Evolutionary conservation across 1,140 invertebrate genomes (phyloP).

Genomic region (Drosophila sturtevanti): DNA sequence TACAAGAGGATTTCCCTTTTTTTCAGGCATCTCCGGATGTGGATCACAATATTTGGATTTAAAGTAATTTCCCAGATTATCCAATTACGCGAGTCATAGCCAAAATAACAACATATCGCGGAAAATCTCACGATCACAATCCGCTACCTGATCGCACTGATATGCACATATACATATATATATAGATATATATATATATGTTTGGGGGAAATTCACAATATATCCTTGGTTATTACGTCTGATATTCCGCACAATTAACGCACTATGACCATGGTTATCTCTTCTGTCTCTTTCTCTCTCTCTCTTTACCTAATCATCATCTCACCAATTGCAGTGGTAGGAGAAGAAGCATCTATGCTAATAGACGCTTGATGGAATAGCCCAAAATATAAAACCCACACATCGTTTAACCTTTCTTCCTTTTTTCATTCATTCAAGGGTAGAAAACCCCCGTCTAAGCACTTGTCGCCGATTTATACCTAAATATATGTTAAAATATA

Average conservation of each 20-base stretch:
- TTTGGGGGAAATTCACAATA: slow-evolving; percentile 46
- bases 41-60: slow-evolving; percentile 72
- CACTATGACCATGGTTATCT: slow-evolving; percentile 37
- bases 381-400: slow-evolving; percentile 34
- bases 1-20: slow-evolving; percentile 56
- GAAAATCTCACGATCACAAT: slow-evolving; percentile 11
- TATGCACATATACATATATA: too few relatives aligned
- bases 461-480: slow-evolving; percentile 45
- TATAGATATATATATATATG: neutral
- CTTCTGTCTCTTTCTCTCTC: neutral
- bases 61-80: slow-evolving; percentile 78
- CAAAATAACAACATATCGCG: slow-evolving; percentile 59
- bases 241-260: slow-evolving; percentile 71
- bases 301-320: slow-evolving; percentile 61
- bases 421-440: slow-evolving; percentile 62
- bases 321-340: neutral
- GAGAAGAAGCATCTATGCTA: slow-evolving; percentile 6
- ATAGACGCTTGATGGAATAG: slow-evolving; percentile 44
- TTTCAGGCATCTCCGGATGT: slow-evolving; percentile 58
- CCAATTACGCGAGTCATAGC: slow-evolving; percentile 79
- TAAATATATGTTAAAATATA: neutral
- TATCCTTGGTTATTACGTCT: slow-evolving; percentile 74
- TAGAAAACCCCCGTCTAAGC: slow-evolving; percentile 40
- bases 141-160: slow-evolving; percentile 46
- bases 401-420: slow-evolving; percentile 49